Base-by-base conservation (phyloP, 2,797 vertebrate species). In the Bovichtus variegatus region DNA sequence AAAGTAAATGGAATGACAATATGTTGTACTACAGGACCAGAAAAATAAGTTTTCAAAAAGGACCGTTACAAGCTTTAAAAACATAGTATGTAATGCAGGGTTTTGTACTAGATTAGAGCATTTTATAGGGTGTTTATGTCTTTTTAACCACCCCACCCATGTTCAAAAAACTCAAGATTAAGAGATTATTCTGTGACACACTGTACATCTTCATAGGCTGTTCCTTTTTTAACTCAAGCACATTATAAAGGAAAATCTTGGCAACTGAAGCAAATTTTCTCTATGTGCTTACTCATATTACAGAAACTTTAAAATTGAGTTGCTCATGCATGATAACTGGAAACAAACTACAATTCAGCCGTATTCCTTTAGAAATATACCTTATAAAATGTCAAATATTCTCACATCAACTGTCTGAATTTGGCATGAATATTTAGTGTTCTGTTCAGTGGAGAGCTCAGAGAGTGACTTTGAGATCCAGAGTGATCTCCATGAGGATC, bases 401-500 rank as follows among this genome's bases (percentile, higher is more conserved):
- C 41, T 50, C 19, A 15, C 27, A 6, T 31, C 2, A 21, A 2
- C 15, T 36, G 15, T 34, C 10, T 44, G 58, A 47, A 18, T 58
- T 38, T 9, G 29, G 4, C 3, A 1, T 0, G 27, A 44, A 11
- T 13, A 0, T 18, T 23, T 21, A 12, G 44, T 74, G 47, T 15
- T 44, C 50, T 16, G 21, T 5, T 38, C 0, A n/a, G 41, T 15
- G 46, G 29, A 57, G 15, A 2, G 29, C 7, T 60, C n/a, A 13
- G 21, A 38, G 23, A 41, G 21, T 51, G 61, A 78, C 65, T 65
- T 34, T 2, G 51, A 50, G 43, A 72, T 63, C 57, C 66, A 53
- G 68, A 49, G 31, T 55, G 59, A 80, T 73, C 64, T 71, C 11
- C 9, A 23, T 47, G 76, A 77, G 65, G 68, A 73, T 70, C 58